phyloP scores from a whole-genome alignment of 1,140 invertebrate genomes.

The Leguminivora glycinivorella region DNA sequence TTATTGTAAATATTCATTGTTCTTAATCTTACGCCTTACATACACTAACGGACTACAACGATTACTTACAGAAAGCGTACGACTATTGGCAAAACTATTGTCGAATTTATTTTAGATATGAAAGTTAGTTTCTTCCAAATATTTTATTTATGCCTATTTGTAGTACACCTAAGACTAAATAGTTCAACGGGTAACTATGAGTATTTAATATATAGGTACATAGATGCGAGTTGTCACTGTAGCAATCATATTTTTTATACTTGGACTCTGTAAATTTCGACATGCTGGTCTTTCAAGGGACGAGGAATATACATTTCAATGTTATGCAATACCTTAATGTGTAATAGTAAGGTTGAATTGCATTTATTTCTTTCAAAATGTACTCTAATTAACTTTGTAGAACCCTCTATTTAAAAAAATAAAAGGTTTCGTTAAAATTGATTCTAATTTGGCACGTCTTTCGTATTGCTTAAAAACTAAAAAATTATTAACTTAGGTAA shows the following conservation, averaged over 20 bases:
- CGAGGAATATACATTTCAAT: too few species aligned
- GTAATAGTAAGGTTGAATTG: not conserved
- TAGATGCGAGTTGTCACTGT: not conserved
- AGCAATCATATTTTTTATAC: not conserved
- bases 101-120: constrained; percentile 31
- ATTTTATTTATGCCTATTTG: constrained; percentile 3
- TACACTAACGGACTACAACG: constrained; percentile 35
- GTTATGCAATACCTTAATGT: not conserved
- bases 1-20: constrained; percentile 12
- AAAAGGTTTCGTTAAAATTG: not conserved
- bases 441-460: constrained; percentile 7
- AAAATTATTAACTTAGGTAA: not conserved
- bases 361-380: not conserved
- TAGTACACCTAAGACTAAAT: not conserved
- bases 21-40: constrained; percentile 31
- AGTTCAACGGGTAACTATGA: not conserved
- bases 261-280: not conserved
- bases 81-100: constrained; percentile 37
- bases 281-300: too few species aligned
- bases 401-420: not conserved
- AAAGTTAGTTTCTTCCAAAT: constrained; percentile 9
- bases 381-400: not conserved
- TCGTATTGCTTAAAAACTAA: constrained; percentile 9
- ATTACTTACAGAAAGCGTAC: constrained; percentile 30
- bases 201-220: not conserved